phyloP scores from a whole-genome alignment of 2,888 invertebrate genomes.

The Ormyrus labotus region DNA sequence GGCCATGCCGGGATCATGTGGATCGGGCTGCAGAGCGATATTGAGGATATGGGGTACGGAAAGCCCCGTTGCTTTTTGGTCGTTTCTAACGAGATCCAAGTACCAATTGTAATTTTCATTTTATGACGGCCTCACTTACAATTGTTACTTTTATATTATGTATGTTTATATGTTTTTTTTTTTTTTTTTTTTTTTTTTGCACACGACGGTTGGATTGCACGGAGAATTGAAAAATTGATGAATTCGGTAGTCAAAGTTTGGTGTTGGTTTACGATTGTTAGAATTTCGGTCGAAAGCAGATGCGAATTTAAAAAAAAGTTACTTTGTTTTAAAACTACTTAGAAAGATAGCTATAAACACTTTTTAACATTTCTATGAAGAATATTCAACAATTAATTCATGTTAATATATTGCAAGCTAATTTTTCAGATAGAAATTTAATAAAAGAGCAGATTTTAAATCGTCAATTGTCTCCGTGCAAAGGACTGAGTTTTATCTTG shows the following conservation, averaged over 20 bases:
- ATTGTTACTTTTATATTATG: conserved; percentile 40
- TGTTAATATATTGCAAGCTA: not conserved
- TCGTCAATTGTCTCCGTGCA: conserved; percentile 3
- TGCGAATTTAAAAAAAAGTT: no score
- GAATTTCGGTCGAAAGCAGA: no score
- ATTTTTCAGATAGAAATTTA: not conserved
- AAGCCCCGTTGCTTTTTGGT: conserved; percentile 60
- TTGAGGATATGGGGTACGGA: conserved; percentile 81
- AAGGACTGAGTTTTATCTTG: not conserved
- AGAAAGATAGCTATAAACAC: no score
- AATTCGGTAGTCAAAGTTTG: no score
- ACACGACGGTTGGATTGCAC: not conserved
- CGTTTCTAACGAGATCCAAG: conserved; percentile 39
- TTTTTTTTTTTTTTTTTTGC: no score
- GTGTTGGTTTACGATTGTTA: no score
- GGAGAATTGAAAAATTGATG: not conserved
- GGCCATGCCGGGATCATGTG: conserved; percentile 93
- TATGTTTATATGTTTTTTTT: not conserved
- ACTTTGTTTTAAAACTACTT: no score
- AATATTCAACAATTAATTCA: no score
- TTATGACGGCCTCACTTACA: not conserved
- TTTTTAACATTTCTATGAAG: no score
- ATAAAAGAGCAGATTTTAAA: not conserved
- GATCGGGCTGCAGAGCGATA: conserved; percentile 90
- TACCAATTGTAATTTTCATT: not conserved